These are phyloP conservation scores for Thamnaconus septentrionalis DNA, from an alignment of 2,113 vertebrate genomes.

Conservation along the genomic window DNA sequence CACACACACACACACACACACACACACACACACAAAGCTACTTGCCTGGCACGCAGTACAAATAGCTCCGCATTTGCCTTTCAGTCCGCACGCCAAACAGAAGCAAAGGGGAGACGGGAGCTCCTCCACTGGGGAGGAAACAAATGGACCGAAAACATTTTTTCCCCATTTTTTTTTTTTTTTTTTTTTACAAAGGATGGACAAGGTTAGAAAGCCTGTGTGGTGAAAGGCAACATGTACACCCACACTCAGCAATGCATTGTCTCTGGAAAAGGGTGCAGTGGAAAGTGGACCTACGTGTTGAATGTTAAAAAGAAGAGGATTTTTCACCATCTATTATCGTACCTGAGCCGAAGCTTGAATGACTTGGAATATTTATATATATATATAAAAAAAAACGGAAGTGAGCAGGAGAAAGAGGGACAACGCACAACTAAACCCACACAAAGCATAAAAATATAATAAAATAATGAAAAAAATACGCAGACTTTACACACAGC, in stretches of 20 bases:
- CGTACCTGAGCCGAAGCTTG: conserved; percentile 21
- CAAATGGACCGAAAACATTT: too few species aligned
- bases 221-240: conserved; percentile 1
- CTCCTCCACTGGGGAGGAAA: neutral
- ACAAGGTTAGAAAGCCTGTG: conserved; percentile 28
- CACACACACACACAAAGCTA: neutral
- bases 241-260: conserved; percentile 6
- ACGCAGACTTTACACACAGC: neutral
- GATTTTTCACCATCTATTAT: conserved; percentile 14
- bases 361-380: neutral
- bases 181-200: neutral
- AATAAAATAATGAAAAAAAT: neutral
- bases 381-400: too few species aligned
- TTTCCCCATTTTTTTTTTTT: too few species aligned
- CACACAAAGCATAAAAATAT: neutral
- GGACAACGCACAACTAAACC: neutral
- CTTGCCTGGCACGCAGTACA: conserved; percentile 28
- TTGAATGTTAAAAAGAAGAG: conserved; percentile 10
- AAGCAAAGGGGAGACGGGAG: conserved; percentile 14
- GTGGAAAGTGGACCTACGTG: neutral
- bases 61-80: conserved; percentile 29
- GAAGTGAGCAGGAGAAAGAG: neutral
- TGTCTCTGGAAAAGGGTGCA: conserved; percentile 10
- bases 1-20: too few species aligned
- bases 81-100: conserved; percentile 22